Conservation (phyloP, 2,797 vertebrate genomes). For the Loriculus beryllinus region DNA sequence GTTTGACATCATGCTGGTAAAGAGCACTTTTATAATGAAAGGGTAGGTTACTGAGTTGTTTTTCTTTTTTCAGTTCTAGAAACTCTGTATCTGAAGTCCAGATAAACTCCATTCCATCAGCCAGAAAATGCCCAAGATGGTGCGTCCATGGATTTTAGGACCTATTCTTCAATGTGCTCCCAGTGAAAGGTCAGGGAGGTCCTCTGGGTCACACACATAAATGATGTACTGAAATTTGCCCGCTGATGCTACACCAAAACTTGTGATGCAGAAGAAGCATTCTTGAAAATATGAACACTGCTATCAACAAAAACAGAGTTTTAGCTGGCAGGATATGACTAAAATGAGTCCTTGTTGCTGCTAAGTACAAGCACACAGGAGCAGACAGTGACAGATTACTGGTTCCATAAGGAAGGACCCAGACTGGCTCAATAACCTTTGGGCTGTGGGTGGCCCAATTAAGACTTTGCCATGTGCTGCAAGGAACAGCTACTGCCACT, state of each 20-base stretch:
- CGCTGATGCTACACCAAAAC: not conserved
- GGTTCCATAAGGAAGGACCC: not conserved
- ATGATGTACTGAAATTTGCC: not conserved
- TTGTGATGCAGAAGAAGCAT: accelerated
- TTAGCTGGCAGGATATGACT: not conserved
- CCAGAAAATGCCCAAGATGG: not conserved
- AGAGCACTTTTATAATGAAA: not conserved
- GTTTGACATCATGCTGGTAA: not conserved
- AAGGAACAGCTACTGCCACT: not conserved
- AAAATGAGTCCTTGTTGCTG: not conserved
- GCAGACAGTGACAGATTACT: not conserved
- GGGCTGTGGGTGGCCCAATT: not conserved
- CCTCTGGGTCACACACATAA: not conserved
- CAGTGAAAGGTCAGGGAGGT: not conserved
- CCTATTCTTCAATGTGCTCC: not conserved
- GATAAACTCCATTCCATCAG: not conserved
- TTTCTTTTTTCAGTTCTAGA: not conserved
- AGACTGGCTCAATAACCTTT: not conserved
- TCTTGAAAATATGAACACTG: not conserved
- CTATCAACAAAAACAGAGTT: not conserved
- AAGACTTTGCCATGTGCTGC: not conserved
- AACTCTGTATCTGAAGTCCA: not conserved
- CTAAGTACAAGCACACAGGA: not conserved
- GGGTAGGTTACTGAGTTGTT: not conserved
- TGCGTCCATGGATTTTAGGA: not conserved